Base-by-base conservation (phyloP, 2,113 vertebrate genomes). In the Enhydra lutris region DNA sequence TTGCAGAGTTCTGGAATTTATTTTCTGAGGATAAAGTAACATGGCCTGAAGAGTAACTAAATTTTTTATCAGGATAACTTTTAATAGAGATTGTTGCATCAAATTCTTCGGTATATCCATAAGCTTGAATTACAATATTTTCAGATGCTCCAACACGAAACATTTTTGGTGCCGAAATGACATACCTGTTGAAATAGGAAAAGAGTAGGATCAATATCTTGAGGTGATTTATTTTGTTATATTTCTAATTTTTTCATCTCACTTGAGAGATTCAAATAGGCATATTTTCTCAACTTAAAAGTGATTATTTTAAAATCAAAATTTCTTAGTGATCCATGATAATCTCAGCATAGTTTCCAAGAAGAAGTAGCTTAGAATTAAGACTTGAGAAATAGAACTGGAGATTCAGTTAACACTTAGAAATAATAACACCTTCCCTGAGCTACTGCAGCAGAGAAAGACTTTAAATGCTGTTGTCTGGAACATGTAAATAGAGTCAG, bases 61-160 rank as follows among this genome's bases (percentile, higher is more conserved):
- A 6, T 2, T 59, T 93, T 20, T 98, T 97, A 94, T 99, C 99
- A 76, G 99, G 99, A 63, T 98, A 99, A 83, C 99, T 99, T 97
- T 98, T 99, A 23, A 99, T 55, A 63, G 98, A 98, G 21, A 99
- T 71, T 0, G 78, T 96, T 65, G 99, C 98, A 1, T 23, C 92
- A 93, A 99, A 99, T 24, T 98, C 98, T 47, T 98, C 24, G 0
- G 98, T 82, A 18, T 99, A 99, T 21, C 99, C 99, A 97, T 99
- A 99, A 89, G 99, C 95, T 98, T 99, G 99, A 84, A 99, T 86
- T 23, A 99, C 96, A 17, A 99, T 98, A 12, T 97, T 99, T 97
- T 99, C 99, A 71, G 97, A 76, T 0, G 99, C 98, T 15, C 99
- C 99, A 67, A 99, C 93, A 34, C 97, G 98, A 34, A 99, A 87